Base-by-base conservation (phyloP, 2,888 invertebrate genomes). In the Orgyia antiqua region DNA sequence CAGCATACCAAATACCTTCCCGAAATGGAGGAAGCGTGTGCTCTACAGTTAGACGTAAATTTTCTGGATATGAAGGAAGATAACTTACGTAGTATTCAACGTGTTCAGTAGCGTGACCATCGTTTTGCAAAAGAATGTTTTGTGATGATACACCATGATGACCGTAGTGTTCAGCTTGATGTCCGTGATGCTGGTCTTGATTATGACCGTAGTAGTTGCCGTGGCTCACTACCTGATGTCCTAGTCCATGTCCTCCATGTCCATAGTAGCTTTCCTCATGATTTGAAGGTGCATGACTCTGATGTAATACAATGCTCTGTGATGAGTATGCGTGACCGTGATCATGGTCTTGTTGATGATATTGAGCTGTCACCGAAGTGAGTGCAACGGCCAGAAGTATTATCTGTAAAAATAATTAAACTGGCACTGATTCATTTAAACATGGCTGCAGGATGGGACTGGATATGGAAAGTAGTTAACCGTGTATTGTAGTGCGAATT, bases 81-180 rank as follows among this genome's bases (percentile, higher is more conserved):
- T 13, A 17, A 24, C 50, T 41, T 50, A 60, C 60, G 38, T 56
- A 53, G 40, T 58, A 50, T 33, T 59, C 65, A 21, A 45, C 29
- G 29, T 44, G 44, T 24, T 44, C 36, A 0, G 48, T 42, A 3
- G 42, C 51, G 13, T 63, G 46, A n/a, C 47, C 60, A 31, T 45
- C 36, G 0, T 44, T 9, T 5, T 44, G 10, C 36, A 61, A 57
- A 10, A 50, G 48, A 32, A 71, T 56, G 41, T 53, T 62, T 33
- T 71, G 72, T 2, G 64, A 62, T 3, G 67, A 64, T 27, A 41
- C 51, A n/a, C 51, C 53, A n/a, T 20, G n/a, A n/a, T 20, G 20
- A 20, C 20, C 20, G 20, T 20, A 9, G n/a, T 20, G 20, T 7
- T 20, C n/a, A 2, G 2, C n/a, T 2, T 20, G 3, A 8, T 20